Evolutionary conservation across 1,140 invertebrate species (phyloP), one percentile per base, ranked within the genome.

Genomic region (Acromyrmex heyeri): DNA sequence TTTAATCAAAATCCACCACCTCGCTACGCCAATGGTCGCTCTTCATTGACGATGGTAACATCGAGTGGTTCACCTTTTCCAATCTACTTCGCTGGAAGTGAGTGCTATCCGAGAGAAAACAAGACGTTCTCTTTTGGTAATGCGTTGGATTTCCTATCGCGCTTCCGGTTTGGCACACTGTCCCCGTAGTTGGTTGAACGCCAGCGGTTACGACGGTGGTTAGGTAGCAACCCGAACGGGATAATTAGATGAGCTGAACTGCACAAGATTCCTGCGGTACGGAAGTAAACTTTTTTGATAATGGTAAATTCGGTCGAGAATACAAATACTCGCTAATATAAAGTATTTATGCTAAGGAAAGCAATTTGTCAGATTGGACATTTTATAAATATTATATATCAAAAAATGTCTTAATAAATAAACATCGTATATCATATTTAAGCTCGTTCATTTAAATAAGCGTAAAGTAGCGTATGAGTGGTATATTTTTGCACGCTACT

Each of bases 231-330:
- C 14, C 18, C 24, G 38, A 85, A 85, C 53, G 61, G 18, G 73
- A 64, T 85, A 85, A 85, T 85, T 85, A 78, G 82, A 78, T 30
- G 48, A 67, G 34, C n/a, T 59, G 18, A 59, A 59, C 38, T 78
- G 64, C 61, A n/a, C 61, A 16, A 57, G 48, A 77, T 65, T 44
- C 24, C 21, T 34, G 27, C 59, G 73, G 21, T 8, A 18, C 21
- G 30, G 18, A 10, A 5, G 16, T 55, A n/a, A 78, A 57, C 30
- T 78, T 55, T 78, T 85, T 78, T 48, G 73, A 44, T 67, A 64
- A 77, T 64, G 44, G 21, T 69, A 24, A 69, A 69, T 69, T 48
- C 44, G 14, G 5, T 55, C 21, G n/a, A 14, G 50, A 61, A 16
- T 24, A 77, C 16, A 30, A 78, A 65, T 65, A 30, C 30, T 64